Evolutionary conservation across 2,888 invertebrate species (phyloP).

Genomic region (Ectropis crepuscularia): DNA sequence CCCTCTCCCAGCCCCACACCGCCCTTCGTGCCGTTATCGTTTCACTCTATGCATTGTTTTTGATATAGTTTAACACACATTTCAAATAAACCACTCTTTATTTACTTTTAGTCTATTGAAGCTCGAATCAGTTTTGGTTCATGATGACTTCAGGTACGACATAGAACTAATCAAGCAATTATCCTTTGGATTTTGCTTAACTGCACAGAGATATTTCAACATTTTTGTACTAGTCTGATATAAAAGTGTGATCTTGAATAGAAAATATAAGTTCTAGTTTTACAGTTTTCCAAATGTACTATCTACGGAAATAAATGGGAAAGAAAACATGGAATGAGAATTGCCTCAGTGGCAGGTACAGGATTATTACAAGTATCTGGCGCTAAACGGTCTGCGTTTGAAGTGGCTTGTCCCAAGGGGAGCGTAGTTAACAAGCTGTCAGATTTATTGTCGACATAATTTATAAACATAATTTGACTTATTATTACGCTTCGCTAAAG

Average conservation of each 20-base stretch:
- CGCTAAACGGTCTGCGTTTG: conserved; percentile 60
- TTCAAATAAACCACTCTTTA: conserved; percentile 23
- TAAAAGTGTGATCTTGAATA: no score
- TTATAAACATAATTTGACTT: conserved; percentile 15
- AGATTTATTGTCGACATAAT: conserved; percentile 41
- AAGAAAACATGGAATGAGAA: conserved; percentile 12
- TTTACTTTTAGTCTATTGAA: conserved; percentile 3
- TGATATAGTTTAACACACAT: conserved; percentile 33
- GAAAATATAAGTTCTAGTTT: no score
- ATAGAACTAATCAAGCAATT: background rate
- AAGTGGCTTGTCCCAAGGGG: conserved; percentile 60
- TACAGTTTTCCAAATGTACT: no score
- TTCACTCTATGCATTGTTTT: conserved; percentile 50
- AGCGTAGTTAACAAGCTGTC: conserved; percentile 65
- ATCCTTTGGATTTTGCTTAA: background rate
- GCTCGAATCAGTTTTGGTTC: conserved; percentile 11
- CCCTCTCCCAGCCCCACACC: conserved; percentile 46
- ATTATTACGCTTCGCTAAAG: background rate
- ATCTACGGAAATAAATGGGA: background rate
- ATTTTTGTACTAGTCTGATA: conserved; percentile 5
- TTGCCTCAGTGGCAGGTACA: conserved; percentile 41
- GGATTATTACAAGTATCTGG: conserved; percentile 53
- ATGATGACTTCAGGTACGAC: conserved; percentile 8
- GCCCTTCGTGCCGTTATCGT: conserved; percentile 47
- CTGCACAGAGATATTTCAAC: conserved; percentile 32